Percentiles rank a stretch among this genome's conserved stretches.
phyloP scores from a whole-genome alignment of 2,113 vertebrate genomes.

The Vanacampus margaritifer region DNA sequence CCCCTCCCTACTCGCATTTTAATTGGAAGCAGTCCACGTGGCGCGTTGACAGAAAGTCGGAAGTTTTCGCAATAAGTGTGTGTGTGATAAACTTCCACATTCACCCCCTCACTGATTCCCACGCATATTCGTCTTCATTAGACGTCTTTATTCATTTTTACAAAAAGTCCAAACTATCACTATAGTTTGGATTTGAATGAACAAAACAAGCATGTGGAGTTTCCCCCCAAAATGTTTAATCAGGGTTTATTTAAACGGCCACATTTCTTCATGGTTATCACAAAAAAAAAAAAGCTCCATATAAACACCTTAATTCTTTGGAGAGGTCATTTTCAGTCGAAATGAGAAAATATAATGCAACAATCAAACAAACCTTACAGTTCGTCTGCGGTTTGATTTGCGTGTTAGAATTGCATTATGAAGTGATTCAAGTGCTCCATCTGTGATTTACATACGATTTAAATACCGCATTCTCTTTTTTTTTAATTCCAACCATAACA shows the following conservation, averaged over 20 bases:
- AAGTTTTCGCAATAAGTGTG: constrained; percentile 38
- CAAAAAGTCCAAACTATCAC: background rate
- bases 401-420: background rate
- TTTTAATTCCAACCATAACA: background rate
- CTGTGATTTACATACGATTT: background rate
- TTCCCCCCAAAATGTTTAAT: background rate
- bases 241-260: background rate
- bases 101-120: constrained; percentile 5
- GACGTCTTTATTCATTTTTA: background rate
- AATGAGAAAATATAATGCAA: background rate
- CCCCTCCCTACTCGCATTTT: constrained; percentile 46
- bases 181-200: background rate
- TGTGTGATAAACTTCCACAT: background rate
- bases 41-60: constrained; percentile 61
- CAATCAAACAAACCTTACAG: background rate
- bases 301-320: background rate
- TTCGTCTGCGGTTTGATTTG: background rate
- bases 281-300: background rate
- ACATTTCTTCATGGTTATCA: background rate
- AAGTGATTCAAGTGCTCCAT: no score
- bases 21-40: constrained; percentile 63
- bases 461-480: background rate
- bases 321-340: background rate
- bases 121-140: background rate
- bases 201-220: background rate